Percentiles rank a stretch among this genome's conserved stretches.
phyloP scores from a whole-genome alignment of 2,797 vertebrate genomes.

The Onychomys arenicola region DNA sequence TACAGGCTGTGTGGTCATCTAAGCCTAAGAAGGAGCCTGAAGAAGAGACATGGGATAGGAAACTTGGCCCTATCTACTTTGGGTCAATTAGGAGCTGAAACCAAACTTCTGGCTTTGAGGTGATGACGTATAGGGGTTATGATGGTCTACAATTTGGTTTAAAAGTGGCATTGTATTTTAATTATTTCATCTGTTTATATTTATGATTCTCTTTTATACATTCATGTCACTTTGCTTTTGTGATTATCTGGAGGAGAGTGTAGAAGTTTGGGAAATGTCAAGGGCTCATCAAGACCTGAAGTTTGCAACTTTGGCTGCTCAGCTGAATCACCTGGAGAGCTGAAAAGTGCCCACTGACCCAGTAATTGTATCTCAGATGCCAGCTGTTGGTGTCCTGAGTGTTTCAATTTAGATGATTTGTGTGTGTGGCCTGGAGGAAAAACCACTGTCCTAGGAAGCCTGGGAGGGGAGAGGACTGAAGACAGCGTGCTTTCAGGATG shows the following conservation, averaged over 20 bases:
- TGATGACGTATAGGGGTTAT: too few relatives aligned
- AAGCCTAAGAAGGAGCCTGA: not conserved
- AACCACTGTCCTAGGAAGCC: not conserved
- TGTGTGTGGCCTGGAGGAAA: not conserved
- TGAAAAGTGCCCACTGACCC: too few relatives aligned
- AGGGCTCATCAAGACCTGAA: not conserved
- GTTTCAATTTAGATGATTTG: not conserved
- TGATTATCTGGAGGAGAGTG: not conserved
- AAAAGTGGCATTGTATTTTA: not conserved
- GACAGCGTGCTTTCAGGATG: not conserved
- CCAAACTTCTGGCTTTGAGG: not conserved
- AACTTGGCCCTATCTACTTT: too few relatives aligned
- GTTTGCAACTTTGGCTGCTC: not conserved
- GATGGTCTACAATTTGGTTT: not conserved
- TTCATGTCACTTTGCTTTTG: not conserved
- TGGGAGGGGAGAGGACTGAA: not conserved
- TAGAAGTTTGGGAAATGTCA: not conserved
- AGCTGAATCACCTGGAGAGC: not conserved
- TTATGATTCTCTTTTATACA: too few relatives aligned
- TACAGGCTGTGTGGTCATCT: not conserved
- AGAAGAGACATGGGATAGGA: too few relatives aligned
- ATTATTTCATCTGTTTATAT: not conserved
- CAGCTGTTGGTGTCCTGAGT: too few relatives aligned
- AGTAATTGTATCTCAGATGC: not conserved
- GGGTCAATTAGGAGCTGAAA: not conserved